These are phyloP conservation scores for Penaeus monodon DNA, from an alignment of 2,888 invertebrate species.

Conservation along the genomic window DNA sequence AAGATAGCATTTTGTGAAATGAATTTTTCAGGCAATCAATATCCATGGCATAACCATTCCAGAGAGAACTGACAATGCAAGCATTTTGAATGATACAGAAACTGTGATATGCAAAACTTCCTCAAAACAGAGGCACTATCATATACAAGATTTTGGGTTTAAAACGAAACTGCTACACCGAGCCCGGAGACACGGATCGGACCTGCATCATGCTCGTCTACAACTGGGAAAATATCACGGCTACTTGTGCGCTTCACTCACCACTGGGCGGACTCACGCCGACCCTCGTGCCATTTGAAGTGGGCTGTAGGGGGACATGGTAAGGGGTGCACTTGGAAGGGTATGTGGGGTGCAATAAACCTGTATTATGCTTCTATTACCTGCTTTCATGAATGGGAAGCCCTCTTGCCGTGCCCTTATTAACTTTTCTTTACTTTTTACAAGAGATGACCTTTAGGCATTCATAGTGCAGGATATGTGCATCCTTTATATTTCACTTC, in stretches of 20 bases:
- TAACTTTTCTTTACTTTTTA: no score
- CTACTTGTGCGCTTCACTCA: slow-evolving; percentile 47
- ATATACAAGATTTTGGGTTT: slow-evolving; percentile 30
- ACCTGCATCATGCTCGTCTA: slow-evolving; percentile 47
- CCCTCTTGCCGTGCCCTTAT: no score
- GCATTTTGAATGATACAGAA: not conserved
- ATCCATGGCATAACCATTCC: slow-evolving; percentile 35
- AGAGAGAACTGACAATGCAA: slow-evolving; percentile 17
- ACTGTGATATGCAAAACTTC: not conserved
- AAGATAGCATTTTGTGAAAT: slow-evolving; percentile 28
- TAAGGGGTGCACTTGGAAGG: slow-evolving; percentile 39
- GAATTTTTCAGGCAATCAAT: slow-evolving; percentile 35
- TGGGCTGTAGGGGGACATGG: slow-evolving; percentile 57
- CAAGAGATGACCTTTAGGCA: no score
- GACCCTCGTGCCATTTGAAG: slow-evolving; percentile 62
- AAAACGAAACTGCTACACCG: slow-evolving; percentile 12
- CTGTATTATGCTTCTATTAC: no score
- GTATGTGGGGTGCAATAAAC: not conserved
- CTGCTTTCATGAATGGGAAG: no score
- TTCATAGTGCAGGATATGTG: no score
- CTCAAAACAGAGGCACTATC: not conserved
- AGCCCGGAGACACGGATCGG: slow-evolving; percentile 22
- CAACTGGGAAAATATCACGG: slow-evolving; percentile 15
- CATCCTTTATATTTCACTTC: no score
- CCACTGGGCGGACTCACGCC: slow-evolving; percentile 59